Conservation (phyloP, 2,113 vertebrate genomes). For the Pseudolaguvia tuberculata region DNA sequence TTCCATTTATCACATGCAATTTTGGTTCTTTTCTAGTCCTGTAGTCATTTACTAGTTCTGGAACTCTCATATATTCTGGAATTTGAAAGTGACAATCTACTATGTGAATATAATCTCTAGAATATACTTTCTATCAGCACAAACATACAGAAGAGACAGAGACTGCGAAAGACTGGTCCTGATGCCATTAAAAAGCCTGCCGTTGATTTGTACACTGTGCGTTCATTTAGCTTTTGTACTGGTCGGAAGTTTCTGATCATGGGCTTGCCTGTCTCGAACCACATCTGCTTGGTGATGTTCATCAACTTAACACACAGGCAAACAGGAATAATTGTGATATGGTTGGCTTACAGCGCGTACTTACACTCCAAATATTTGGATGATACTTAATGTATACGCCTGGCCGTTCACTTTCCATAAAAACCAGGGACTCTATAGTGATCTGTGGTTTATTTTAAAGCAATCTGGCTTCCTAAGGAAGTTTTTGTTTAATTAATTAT, state of each 20-base stretch:
- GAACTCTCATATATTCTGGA: too few relatives aligned
- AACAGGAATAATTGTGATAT: neutral
- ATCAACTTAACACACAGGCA: constrained; percentile 54
- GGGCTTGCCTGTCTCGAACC: constrained; percentile 60
- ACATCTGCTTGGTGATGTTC: constrained; percentile 56
- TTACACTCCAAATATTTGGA: too few relatives aligned
- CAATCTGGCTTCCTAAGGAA: too few relatives aligned
- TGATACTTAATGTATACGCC: neutral
- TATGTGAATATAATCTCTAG: neutral
- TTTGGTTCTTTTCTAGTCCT: neutral
- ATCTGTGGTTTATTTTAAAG: too few relatives aligned
- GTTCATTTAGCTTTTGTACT: constrained; percentile 64
- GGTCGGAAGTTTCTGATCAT: constrained; percentile 70
- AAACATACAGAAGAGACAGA: constrained; percentile 48
- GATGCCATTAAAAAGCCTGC: constrained; percentile 31
- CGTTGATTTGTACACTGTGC: constrained; percentile 61
- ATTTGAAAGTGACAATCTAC: too few relatives aligned
- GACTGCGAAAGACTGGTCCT: constrained; percentile 30
- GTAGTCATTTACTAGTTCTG: neutral
- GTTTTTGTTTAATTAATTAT: too few relatives aligned
- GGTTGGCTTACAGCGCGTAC: neutral
- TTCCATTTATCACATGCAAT: neutral
- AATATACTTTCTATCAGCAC: constrained; percentile 17
- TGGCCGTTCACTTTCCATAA: neutral
- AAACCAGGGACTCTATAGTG: too few relatives aligned